phyloP scores from a whole-genome alignment of 2,113 vertebrate species.

The Brachyhypopomus occidentalis region DNA sequence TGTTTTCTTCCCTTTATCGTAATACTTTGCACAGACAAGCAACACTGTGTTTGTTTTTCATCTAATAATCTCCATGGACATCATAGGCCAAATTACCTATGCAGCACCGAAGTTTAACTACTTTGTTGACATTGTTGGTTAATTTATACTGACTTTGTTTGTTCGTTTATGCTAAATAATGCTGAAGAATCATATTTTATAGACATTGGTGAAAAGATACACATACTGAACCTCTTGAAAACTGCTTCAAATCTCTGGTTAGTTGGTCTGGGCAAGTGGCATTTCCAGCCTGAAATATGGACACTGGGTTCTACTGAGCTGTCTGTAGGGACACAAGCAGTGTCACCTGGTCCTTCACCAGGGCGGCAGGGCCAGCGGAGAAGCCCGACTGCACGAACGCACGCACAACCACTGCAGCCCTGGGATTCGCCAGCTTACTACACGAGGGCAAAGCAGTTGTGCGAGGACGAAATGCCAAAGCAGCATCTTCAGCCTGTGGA shows the following conservation, averaged over 20 bases:
- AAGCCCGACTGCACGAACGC: slow-evolving; percentile 22
- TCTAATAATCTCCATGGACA: too few species aligned
- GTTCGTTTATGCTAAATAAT: too few species aligned
- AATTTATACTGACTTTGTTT: too few species aligned
- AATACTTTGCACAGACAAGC: too few species aligned
- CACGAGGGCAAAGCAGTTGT: slow-evolving; percentile 4
- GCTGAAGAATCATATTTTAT: too few species aligned
- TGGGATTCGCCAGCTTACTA: slow-evolving; percentile 6
- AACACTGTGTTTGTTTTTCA: too few species aligned
- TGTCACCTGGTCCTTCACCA: slow-evolving; percentile 22
- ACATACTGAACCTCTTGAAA: background rate
- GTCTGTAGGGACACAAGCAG: slow-evolving; percentile 20
- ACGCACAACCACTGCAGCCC: background rate
- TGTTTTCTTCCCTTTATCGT: too few species aligned
- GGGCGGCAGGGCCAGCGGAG: slow-evolving; percentile 16
- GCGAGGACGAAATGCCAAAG: slow-evolving; percentile 20
- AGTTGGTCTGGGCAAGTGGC: background rate
- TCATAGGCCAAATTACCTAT: too few species aligned
- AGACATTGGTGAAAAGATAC: background rate
- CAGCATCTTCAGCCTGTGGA: slow-evolving; percentile 17
- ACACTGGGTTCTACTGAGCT: slow-evolving; percentile 60
- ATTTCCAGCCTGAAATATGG: slow-evolving; percentile 44
- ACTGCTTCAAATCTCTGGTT: background rate
- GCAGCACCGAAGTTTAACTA: too few species aligned
- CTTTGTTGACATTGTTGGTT: too few species aligned